Evolutionary conservation across 2,113 vertebrate genomes (phyloP).

Genomic region (Leptobrachium ailaonicum): DNA sequence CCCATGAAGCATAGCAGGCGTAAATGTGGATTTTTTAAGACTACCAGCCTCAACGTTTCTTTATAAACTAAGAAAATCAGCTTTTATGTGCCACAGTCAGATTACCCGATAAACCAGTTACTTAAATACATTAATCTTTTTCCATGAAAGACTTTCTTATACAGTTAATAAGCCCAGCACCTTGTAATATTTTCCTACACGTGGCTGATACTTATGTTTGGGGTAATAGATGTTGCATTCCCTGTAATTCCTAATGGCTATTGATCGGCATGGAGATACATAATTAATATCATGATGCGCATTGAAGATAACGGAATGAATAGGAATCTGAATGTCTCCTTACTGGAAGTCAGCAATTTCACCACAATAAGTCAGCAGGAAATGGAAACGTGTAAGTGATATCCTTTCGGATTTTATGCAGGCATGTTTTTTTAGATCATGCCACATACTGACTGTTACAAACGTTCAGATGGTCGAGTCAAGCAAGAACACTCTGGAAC

Average conservation of each 20-base stretch:
- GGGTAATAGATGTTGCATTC: not conserved
- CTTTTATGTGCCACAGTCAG: no score
- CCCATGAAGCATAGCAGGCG: no score
- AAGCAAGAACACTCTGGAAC: no score
- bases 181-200: not conserved
- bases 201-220: not conserved
- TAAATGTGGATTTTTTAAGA: no score
- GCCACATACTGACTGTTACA: no score
- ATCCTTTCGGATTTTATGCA: not conserved
- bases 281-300: slow-evolving; percentile 20
- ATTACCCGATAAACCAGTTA: no score
- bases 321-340: not conserved
- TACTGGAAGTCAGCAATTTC: not conserved
- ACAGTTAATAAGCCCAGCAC: not conserved
- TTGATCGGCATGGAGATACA: slow-evolving; percentile 16
- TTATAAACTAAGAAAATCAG: no score
- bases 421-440: not conserved
- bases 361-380: not conserved
- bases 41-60: no score
- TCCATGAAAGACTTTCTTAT: no score
- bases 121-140: no score
- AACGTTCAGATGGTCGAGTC: no score
- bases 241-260: slow-evolving; percentile 26
- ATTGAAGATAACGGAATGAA: not conserved
- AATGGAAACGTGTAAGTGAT: not conserved